phyloP scores from a whole-genome alignment of 2,888 invertebrate species.

The Chironomus riparius region DNA sequence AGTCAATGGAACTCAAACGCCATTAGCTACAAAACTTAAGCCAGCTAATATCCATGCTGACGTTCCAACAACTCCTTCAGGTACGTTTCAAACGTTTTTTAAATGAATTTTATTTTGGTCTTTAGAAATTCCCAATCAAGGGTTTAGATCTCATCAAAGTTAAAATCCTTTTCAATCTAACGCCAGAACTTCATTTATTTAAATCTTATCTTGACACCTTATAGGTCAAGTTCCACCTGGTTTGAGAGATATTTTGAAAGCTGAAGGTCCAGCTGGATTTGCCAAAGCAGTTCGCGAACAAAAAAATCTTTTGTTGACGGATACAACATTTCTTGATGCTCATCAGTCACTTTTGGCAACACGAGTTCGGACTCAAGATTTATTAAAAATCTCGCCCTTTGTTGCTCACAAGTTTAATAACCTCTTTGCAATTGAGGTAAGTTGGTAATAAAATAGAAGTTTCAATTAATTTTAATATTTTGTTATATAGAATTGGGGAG shows the following conservation, averaged over 20 bases:
- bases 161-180: no score
- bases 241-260: slow-evolving; percentile 71
- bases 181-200: neutral
- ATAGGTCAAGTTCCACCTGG: no score
- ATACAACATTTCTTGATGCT: slow-evolving; percentile 96
- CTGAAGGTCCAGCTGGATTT: slow-evolving; percentile 90
- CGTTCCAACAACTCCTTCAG: slow-evolving; percentile 69
- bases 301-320: slow-evolving; percentile 87
- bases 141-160: no score
- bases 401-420: slow-evolving; percentile 86
- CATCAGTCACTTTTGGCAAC: slow-evolving; percentile 97
- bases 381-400: slow-evolving; percentile 85
- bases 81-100: slow-evolving; percentile 43
- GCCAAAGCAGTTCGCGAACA: slow-evolving; percentile 85
- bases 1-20: slow-evolving; percentile 94
- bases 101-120: no score
- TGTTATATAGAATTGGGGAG: slow-evolving; percentile 93
- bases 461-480: no score
- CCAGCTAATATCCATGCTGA: slow-evolving; percentile 79
- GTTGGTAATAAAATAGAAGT: no score
- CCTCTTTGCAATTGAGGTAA: slow-evolving; percentile 72
- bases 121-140: no score
- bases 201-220: no score
- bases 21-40: slow-evolving; percentile 77
- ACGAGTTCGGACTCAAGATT: slow-evolving; percentile 84